phyloP scores from a whole-genome alignment of 2,888 invertebrate genomes.

The Lucinisca nassula region DNA sequence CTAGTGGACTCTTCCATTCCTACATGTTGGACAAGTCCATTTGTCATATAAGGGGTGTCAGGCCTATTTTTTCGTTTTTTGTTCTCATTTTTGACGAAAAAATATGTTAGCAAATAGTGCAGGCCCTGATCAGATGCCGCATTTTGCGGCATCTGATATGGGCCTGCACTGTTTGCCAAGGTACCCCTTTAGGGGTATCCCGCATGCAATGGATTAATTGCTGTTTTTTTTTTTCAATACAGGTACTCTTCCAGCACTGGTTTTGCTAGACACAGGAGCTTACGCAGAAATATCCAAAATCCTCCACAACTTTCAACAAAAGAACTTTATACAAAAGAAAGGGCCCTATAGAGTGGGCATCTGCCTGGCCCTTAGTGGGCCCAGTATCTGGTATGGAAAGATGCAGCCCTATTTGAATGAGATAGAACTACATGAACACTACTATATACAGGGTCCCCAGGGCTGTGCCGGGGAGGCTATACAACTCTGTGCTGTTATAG shows the following conservation, averaged over 20 bases:
- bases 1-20: too few relatives aligned
- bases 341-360: conserved; percentile 85
- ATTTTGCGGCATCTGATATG: too few relatives aligned
- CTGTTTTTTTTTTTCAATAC: not conserved
- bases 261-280: conserved; percentile 80
- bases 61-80: too few relatives aligned
- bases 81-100: too few relatives aligned
- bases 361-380: conserved; percentile 82
- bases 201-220: too few relatives aligned
- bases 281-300: conserved; percentile 77
- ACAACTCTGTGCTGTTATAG: conserved; percentile 83
- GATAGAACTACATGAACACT: conserved; percentile 84
- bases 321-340: conserved; percentile 83
- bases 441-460: conserved; percentile 85
- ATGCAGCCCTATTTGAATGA: conserved; percentile 84
- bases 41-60: too few relatives aligned
- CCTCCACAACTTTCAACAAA: conserved; percentile 75
- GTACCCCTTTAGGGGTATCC: too few relatives aligned
- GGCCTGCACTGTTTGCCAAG: too few relatives aligned
- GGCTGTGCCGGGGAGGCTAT: conserved; percentile 82
- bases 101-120: too few relatives aligned
- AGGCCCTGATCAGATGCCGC: too few relatives aligned
- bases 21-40: too few relatives aligned
- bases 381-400: conserved; percentile 81
- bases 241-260: conserved; percentile 78